Conservation (phyloP, 2,797 vertebrate species). For the Notoglanidium macrostoma region DNA sequence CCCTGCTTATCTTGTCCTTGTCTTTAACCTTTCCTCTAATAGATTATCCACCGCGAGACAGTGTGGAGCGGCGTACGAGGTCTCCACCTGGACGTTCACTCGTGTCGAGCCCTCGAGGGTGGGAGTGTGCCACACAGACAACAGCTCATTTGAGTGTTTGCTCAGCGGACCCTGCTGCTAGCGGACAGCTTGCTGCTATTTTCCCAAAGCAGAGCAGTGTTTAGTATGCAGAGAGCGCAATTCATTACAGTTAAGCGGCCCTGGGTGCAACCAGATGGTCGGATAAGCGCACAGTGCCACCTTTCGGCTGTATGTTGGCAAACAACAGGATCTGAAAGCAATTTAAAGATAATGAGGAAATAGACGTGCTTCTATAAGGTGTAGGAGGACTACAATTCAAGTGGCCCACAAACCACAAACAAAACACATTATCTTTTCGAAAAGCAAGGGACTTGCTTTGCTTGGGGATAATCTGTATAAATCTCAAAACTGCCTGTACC, state of each 20-base stretch:
- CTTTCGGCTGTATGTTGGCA: constrained; percentile 64
- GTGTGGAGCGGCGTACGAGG: constrained; percentile 50
- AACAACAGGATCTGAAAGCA: constrained; percentile 40
- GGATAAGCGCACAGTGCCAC: constrained; percentile 71
- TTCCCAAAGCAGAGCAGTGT: constrained; percentile 48
- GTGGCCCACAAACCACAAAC: background rate
- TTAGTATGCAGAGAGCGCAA: constrained; percentile 60
- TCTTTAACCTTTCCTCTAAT: constrained; percentile 78
- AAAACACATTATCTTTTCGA: background rate
- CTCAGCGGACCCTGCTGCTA: constrained; percentile 48
- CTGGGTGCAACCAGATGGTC: constrained; percentile 43
- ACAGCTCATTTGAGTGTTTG: constrained; percentile 45
- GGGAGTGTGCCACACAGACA: constrained; percentile 51
- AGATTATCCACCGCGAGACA: constrained; percentile 68
- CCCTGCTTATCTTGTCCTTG: constrained; percentile 69
- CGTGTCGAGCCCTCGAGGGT: constrained; percentile 56
- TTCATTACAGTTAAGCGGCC: constrained; percentile 59
- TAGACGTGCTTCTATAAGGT: constrained; percentile 59
- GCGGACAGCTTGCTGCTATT: constrained; percentile 52
- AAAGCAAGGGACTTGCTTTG: too few species aligned
- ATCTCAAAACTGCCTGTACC: background rate
- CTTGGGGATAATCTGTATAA: background rate
- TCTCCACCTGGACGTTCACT: constrained; percentile 54
- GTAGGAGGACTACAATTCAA: constrained; percentile 62
- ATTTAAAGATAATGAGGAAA: constrained; percentile 27